Percentiles rank a stretch among this genome's conserved stretches.
phyloP scores from a whole-genome alignment of 2,113 vertebrate species.

The Aegypius monachus region DNA sequence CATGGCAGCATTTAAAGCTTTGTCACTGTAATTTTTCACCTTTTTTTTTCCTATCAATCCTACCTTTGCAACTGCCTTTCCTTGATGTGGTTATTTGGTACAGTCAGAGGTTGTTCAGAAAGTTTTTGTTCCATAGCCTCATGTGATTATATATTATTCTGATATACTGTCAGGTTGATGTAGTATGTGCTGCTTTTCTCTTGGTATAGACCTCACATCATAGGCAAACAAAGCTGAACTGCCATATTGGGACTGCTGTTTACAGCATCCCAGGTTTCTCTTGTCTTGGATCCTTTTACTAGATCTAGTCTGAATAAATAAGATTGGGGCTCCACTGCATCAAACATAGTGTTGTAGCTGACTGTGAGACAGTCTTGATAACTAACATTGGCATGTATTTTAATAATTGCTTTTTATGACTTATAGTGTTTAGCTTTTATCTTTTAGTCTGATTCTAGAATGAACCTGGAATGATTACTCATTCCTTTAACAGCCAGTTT shows the following conservation, averaged over 20 bases:
- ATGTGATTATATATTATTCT: not conserved
- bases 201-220: fast-evolving
- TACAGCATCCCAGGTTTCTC: not conserved
- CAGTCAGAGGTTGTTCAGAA: not conserved
- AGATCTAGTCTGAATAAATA: not conserved
- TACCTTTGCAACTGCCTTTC: not conserved
- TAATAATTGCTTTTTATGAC: not conserved
- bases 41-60: not conserved
- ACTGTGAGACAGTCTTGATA: not conserved
- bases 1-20: not conserved
- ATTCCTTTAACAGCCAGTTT: not conserved
- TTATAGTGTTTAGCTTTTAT: not conserved
- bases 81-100: not conserved
- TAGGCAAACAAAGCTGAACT: not conserved
- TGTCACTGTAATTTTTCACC: not conserved
- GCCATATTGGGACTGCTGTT: not conserved
- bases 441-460: not conserved
- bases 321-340: not conserved
- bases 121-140: not conserved
- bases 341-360: not conserved
- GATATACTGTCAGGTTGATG: not conserved
- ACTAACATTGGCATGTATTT: not conserved
- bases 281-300: not conserved
- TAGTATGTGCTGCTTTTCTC: not conserved
- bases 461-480: not conserved